phyloP scores from a whole-genome alignment of 1,140 invertebrate species.

The Heterodera carotae region DNA sequence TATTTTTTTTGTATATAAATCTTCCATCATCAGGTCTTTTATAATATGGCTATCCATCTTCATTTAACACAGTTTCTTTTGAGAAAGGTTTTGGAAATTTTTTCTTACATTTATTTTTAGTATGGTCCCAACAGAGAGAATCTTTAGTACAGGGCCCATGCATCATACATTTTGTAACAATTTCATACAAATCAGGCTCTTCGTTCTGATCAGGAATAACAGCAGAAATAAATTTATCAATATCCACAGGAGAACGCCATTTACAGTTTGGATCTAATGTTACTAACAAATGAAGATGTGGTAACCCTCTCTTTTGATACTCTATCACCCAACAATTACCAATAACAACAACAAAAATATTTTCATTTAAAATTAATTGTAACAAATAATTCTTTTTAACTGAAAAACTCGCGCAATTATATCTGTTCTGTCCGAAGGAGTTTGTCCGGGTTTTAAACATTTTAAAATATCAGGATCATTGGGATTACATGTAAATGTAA shows the following conservation, averaged over 20 bases:
- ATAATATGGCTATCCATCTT: constrained; percentile 6
- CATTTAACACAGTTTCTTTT: neutral
- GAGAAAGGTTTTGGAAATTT: constrained; percentile 16
- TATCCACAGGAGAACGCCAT: neutral
- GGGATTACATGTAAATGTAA: too few species aligned
- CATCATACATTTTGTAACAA: constrained; percentile 13
- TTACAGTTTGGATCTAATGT: constrained; percentile 2
- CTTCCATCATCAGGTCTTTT: neutral
- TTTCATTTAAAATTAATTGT: constrained; percentile 2
- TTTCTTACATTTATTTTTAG: constrained; percentile 3
- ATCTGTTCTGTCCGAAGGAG: neutral
- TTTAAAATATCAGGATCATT: too few species aligned
- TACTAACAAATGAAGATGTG: constrained; percentile 12
- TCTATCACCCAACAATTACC: constrained; percentile 3
- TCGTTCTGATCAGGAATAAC: constrained; percentile 1
- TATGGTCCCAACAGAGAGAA: neutral
- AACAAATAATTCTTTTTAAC: constrained; percentile 8
- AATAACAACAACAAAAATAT: neutral
- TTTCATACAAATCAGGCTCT: neutral
- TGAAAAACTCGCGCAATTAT: neutral
- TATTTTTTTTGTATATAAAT: neutral
- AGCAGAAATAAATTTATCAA: neutral
- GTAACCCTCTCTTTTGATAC: too few species aligned
- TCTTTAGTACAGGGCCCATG: constrained; percentile 6
- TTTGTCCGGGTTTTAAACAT: too few species aligned